A percentile compares a stretch with the other conserved stretches of the same genome.
phyloP scores from a whole-genome alignment of 2,888 invertebrate species.

The Siphonodentalium dalli region DNA sequence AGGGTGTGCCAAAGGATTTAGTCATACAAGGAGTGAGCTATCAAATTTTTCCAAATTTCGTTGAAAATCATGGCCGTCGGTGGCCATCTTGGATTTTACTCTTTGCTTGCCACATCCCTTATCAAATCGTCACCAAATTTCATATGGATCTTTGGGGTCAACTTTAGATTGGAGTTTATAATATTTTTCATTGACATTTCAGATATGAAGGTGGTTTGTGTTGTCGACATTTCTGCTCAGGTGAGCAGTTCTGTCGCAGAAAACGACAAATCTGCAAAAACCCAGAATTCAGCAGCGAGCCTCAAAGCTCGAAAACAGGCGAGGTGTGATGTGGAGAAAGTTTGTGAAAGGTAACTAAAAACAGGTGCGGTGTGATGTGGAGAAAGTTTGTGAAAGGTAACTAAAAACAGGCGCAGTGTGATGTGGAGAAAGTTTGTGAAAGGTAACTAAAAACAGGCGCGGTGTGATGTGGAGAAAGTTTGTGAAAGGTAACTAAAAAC shows the following conservation, averaged over 20 bases:
- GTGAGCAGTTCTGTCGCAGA: constrained; percentile 17
- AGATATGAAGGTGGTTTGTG: constrained; percentile 51
- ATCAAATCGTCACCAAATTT: not conserved
- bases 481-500: too few species aligned
- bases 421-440: too few species aligned
- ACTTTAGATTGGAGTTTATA: too few species aligned
- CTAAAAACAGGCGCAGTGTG: too few species aligned
- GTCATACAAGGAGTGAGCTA: too few species aligned
- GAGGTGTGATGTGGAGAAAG: constrained; percentile 37
- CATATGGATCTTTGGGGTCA: not conserved
- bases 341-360: constrained; percentile 37
- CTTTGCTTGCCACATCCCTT: not conserved
- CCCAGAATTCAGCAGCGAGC: constrained; percentile 21
- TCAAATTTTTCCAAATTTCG: too few species aligned
- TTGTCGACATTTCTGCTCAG: constrained; percentile 35
- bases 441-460: too few species aligned
- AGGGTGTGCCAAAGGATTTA: too few species aligned
- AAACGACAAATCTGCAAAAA: constrained; percentile 19
- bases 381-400: too few species aligned
- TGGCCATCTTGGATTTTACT: too few species aligned
- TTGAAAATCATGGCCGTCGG: too few species aligned
- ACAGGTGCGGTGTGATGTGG: not conserved
- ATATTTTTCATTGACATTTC: not conserved
- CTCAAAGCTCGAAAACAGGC: constrained; percentile 37
- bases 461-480: too few species aligned